Base-by-base conservation (phyloP, 2,113 vertebrate species). In the Aspidoscelis tigris region DNA sequence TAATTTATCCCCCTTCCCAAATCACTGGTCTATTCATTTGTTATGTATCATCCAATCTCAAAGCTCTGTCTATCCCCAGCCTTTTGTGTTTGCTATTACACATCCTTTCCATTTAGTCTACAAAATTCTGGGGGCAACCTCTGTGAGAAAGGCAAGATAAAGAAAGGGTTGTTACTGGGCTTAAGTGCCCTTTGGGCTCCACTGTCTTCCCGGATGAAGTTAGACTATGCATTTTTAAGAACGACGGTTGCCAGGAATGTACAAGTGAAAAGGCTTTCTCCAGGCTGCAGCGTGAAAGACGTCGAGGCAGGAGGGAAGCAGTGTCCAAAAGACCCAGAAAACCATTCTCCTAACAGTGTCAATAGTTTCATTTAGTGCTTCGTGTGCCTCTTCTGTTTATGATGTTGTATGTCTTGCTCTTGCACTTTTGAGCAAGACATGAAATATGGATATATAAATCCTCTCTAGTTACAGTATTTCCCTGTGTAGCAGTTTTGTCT, bases 31-130 rank as follows among this genome's bases (percentile, higher is more conserved):
- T 73, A 58, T 18, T 53, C 76, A 79, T 73, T 79, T 61, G 58
- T 73, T 33, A 84, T 65, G 83, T 79, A 21, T 73, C 33, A 16
- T 84, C n/a, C 43, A 0, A 11, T 72, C 69, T 79, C 83, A 79
- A 73, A 73, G 26, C 69, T 70, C 43, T 24, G 14, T 65, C 83
- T 84, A 77, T 79, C 47, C 66, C 39, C 4, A n/a, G 11, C 55
- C 69, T 70, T 71, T 44, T 84, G 18, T 61, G 24, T 79, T 47
- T 20, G 55, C 69, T 20, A 65, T 84, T 73, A 79, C 43, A 7
- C 76, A 84, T 84, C 83, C 43, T 73, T 79, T 79, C 43, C 65
- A 44, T 84, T 84, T 79, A 84, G 69, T 79, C 83, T 84, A 50
- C 55, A 20, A 26, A 78, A 50, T 79, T 73, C 76, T 50, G 43